These are phyloP conservation scores for Bhutanitis thaidina DNA, from an alignment of 2,888 invertebrate genomes.

Conservation along the genomic window DNA sequence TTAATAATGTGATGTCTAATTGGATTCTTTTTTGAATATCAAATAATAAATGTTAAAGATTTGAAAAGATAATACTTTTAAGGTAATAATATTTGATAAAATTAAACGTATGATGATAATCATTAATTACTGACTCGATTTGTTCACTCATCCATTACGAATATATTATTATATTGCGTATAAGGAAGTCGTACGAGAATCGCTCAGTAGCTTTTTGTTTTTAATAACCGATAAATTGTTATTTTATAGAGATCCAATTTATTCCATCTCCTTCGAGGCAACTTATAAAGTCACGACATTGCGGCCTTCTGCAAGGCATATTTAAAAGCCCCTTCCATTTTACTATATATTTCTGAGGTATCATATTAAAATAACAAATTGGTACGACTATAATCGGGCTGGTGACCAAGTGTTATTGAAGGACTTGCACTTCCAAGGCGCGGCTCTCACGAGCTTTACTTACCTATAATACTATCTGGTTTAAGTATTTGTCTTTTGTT, in stretches of 20 bases:
- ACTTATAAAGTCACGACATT: slow-evolving; percentile 39
- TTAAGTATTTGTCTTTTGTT: slow-evolving; percentile 47
- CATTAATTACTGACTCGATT: slow-evolving; percentile 1
- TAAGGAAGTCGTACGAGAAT: slow-evolving; percentile 12
- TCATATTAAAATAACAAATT: slow-evolving; percentile 65
- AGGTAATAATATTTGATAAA: too few relatives aligned
- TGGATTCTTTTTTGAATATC: too few relatives aligned
- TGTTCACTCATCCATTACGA: slow-evolving; percentile 8
- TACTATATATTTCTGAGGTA: slow-evolving; percentile 50
- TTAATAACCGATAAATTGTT: slow-evolving; percentile 6
- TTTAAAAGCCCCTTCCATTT: slow-evolving; percentile 46
- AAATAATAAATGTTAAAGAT: too few relatives aligned
- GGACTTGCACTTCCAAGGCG: slow-evolving; percentile 59
- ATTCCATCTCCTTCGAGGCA: slow-evolving; percentile 37
- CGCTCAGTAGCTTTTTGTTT: slow-evolving; percentile 5
- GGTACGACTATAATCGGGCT: slow-evolving; percentile 54
- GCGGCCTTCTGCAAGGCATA: slow-evolving; percentile 45
- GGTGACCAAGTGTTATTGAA: slow-evolving; percentile 57
- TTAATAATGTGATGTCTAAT: too few relatives aligned
- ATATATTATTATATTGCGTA: slow-evolving; percentile 1
- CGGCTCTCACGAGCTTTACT: slow-evolving; percentile 63
- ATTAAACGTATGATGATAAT: background rate
- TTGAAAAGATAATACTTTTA: too few relatives aligned
- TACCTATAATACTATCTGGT: slow-evolving; percentile 40
- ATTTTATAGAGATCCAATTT: slow-evolving; percentile 13